Percentiles rank a stretch among this genome's conserved stretches.
Evolutionary conservation across 64 coral and sea anemone genomes (phyloP).

Genomic region (Pachyseris speciosa): DNA sequence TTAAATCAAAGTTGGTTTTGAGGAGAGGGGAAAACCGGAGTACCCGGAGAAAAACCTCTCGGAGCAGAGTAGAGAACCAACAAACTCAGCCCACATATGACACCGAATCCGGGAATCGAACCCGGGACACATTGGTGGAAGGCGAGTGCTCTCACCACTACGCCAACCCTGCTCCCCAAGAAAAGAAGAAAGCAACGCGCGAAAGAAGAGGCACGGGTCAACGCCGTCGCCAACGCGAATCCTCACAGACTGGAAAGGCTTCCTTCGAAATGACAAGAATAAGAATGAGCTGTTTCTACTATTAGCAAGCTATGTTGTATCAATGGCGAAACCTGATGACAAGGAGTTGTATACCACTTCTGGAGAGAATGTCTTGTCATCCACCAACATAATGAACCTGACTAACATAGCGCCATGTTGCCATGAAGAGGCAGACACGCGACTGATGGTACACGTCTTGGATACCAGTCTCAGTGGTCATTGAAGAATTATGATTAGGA

Average conservation of each 20-base stretch:
- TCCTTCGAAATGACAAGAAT: conserved; percentile 5
- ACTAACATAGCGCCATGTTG: neutral
- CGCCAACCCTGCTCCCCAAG: too few species aligned
- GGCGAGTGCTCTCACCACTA: too few species aligned
- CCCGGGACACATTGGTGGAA: too few species aligned
- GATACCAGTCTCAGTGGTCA: conserved; percentile 27
- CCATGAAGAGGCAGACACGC: conserved; percentile 27
- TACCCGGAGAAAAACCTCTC: too few species aligned
- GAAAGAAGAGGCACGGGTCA: neutral
- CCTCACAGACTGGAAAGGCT: conserved; percentile 36
- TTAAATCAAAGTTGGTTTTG: too few species aligned
- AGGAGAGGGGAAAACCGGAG: too few species aligned
- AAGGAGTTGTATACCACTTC: conserved; percentile 15
- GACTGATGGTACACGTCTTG: conserved; percentile 39
- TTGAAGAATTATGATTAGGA: neutral
- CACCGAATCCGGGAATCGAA: too few species aligned
- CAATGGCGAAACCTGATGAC: neutral
- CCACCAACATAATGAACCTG: neutral
- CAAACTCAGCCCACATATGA: too few species aligned
- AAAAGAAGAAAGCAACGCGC: too few species aligned
- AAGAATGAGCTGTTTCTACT: conserved; percentile 11
- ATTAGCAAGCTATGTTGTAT: neutral
- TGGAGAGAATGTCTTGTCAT: conserved; percentile 11
- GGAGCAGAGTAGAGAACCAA: too few species aligned
- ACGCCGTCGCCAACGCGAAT: neutral